Percentiles rank a stretch among this genome's conserved stretches.
Conservation (phyloP, 2,113 vertebrate species). For the Apus apus region DNA sequence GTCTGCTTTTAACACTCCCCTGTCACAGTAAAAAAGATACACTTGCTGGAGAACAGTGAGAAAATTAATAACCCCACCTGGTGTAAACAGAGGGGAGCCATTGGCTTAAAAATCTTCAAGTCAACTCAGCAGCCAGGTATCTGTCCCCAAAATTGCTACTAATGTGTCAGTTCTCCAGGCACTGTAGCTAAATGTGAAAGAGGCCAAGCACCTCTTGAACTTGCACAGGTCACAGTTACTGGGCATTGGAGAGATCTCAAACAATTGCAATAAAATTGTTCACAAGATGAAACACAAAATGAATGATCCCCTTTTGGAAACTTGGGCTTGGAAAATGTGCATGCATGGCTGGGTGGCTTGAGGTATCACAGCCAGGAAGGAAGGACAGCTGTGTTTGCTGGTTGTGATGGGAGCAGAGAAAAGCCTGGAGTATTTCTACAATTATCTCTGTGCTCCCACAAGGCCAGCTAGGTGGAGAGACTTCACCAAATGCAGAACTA, state of each 20-base stretch:
- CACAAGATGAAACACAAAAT: not conserved
- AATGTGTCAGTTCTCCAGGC: not conserved
- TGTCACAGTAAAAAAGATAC: not conserved
- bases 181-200: not conserved
- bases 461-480: not conserved
- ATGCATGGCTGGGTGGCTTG: not conserved
- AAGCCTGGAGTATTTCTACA: not conserved
- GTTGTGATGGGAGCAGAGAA: not conserved
- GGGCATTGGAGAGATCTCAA: not conserved
- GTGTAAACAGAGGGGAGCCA: not conserved
- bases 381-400: not conserved
- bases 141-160: not conserved
- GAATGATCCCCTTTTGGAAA: not conserved
- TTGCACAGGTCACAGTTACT: not conserved
- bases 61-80: not conserved
- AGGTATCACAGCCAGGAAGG: too few species aligned
- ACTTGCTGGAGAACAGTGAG: not conserved
- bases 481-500: not conserved
- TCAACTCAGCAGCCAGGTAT: not conserved
- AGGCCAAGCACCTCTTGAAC: not conserved
- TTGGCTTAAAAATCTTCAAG: not conserved
- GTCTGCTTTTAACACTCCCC: not conserved
- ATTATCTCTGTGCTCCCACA: not conserved
- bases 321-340: not conserved
- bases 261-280: not conserved